Evolutionary conservation across 2,797 vertebrate genomes (phyloP).

Genomic region (Darevskia nairensis): DNA sequence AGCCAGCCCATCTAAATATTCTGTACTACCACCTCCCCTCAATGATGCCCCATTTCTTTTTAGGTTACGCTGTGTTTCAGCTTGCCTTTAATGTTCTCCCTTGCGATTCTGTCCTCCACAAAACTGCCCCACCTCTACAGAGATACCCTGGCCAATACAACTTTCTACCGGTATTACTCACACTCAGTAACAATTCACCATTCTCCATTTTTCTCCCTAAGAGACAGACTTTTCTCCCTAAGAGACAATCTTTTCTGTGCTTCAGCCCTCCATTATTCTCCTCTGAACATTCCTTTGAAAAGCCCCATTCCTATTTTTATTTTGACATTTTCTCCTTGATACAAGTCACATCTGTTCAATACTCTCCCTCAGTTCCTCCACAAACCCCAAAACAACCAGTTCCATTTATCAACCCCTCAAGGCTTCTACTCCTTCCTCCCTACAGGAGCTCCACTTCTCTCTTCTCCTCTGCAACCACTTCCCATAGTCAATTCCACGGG

Average conservation of each 20-base stretch:
- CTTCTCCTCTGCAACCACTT: background rate
- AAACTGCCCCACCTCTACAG: background rate
- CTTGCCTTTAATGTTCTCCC: background rate
- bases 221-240: background rate
- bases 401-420: background rate
- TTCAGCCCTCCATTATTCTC: background rate
- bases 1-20: background rate
- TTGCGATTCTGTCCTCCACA: background rate
- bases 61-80: background rate
- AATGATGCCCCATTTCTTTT: background rate
- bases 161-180: background rate
- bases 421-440: too few relatives aligned
- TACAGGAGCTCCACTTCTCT: background rate
- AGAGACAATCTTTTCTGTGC: background rate
- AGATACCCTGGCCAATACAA: background rate
- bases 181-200: background rate
- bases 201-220: background rate
- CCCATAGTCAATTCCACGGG: background rate
- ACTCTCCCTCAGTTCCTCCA: too few relatives aligned
- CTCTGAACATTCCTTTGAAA: background rate
- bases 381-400: background rate
- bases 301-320: background rate
- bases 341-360: too few relatives aligned
- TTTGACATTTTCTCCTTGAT: background rate
- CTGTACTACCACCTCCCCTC: background rate